These are phyloP conservation scores for Daboia siamensis DNA, from an alignment of 2,113 vertebrate species.

Conservation along the genomic window DNA sequence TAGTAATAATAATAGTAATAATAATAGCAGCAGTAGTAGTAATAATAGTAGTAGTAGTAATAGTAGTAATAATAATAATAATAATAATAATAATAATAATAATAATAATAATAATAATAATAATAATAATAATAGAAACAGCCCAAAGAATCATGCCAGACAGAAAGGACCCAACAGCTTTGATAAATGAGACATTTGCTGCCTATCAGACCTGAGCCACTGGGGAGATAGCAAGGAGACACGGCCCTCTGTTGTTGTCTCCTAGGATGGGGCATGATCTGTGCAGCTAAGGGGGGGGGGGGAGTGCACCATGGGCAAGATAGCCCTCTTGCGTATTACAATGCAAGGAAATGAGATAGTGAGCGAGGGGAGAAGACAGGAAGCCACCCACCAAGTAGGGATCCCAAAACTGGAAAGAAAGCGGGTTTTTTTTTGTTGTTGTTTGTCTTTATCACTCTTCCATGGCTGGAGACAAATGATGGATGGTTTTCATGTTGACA, in stretches of 20 bases:
- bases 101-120: too few species aligned
- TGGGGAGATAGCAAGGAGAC: conserved; percentile 65
- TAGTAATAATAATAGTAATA: too few species aligned
- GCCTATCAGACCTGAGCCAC: conserved; percentile 54
- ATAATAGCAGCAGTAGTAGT: too few species aligned
- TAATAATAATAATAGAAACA: conserved; percentile 16
- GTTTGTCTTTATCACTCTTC: conserved; percentile 64
- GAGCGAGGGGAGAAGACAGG: conserved; percentile 18
- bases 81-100: too few species aligned
- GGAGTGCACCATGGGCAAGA: conserved; percentile 52
- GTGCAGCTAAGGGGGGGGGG: conserved; percentile 8
- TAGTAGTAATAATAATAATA: too few species aligned
- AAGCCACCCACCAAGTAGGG: conserved; percentile 73
- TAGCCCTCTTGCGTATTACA: conserved; percentile 64
- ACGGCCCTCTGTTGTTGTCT: conserved; percentile 31
- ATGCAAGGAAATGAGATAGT: conserved; percentile 78
- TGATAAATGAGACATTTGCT: conserved; percentile 67
- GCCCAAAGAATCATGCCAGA: conserved; percentile 37
- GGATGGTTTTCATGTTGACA: conserved; percentile 55
- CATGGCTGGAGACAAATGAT: conserved; percentile 51
- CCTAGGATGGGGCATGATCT: conserved; percentile 26
- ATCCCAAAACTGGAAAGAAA: conserved; percentile 77
- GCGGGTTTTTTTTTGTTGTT: conserved; percentile 13
- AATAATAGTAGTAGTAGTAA: too few species aligned
- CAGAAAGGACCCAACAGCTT: conserved; percentile 57